A percentile compares a stretch with the other conserved stretches of the same genome.
Conservation (phyloP, 2,888 invertebrate genomes). For the Lumbricus terrestris region DNA sequence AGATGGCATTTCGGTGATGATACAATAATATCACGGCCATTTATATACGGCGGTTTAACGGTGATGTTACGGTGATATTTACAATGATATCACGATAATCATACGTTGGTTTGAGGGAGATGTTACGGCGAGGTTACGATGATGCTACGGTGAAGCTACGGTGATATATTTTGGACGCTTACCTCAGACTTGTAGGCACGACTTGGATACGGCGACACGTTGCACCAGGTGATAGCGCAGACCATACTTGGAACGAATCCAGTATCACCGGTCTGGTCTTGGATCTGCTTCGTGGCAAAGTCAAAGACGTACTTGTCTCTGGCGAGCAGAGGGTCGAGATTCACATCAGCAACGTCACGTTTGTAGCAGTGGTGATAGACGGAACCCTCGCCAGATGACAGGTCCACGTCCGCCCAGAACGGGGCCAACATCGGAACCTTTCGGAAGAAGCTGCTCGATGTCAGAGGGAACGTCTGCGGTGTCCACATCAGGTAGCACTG, state of each 20-base stretch:
- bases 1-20: no score
- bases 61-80: no score
- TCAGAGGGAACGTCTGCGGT: not conserved
- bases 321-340: not conserved
- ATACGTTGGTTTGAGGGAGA: no score
- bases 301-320: slow-evolving; percentile 12
- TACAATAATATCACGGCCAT: no score
- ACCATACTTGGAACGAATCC: slow-evolving; percentile 23
- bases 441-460: not conserved
- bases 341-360: not conserved
- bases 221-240: slow-evolving; percentile 24
- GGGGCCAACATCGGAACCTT: slow-evolving; percentile 23
- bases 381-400: not conserved
- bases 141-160: no score
- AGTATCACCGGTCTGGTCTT: slow-evolving; percentile 15
- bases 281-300: not conserved
- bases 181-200: not conserved
- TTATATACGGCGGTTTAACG: no score
- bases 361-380: slow-evolving; percentile 10
- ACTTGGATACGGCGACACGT: slow-evolving; percentile 26
- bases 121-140: no score
- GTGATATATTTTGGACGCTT: not conserved
- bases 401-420: slow-evolving; percentile 28
- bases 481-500: slow-evolving; percentile 4
- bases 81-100: no score